Percentiles rank a stretch among this genome's conserved stretches.
phyloP scores from a whole-genome alignment of 2,797 vertebrate genomes.

The Enteromius unitaeniatus region DNA sequence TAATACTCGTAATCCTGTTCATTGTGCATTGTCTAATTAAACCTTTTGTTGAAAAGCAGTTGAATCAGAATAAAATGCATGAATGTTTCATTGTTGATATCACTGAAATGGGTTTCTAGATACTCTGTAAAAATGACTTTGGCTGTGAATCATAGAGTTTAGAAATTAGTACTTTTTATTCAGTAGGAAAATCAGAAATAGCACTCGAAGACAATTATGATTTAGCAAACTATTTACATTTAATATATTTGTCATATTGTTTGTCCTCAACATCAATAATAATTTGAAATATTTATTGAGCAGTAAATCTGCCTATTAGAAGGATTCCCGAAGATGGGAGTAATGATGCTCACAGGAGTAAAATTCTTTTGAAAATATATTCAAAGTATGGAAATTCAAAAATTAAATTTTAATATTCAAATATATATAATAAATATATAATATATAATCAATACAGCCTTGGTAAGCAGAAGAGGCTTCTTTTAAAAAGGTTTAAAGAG shows the following conservation, averaged over 20 bases:
- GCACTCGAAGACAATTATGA: background rate
- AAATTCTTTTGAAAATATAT: background rate
- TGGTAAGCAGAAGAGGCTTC: background rate
- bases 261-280: background rate
- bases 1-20: constrained; percentile 42
- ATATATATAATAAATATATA: too few species aligned
- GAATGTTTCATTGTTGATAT: background rate
- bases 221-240: background rate
- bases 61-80: background rate
- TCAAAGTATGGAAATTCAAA: background rate
- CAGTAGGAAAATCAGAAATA: background rate
- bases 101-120: background rate
- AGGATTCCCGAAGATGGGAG: background rate
- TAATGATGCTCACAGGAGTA: background rate
- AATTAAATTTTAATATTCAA: background rate
- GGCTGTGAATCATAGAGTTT: background rate
- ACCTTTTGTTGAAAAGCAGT: background rate
- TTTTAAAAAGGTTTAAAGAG: background rate
- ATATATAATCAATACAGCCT: background rate
- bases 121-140: background rate
- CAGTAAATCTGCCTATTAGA: background rate
- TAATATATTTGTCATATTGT: background rate
- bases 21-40: constrained; percentile 53
- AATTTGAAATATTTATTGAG: background rate
- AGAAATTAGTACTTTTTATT: background rate